Percentiles rank a stretch among this genome's conserved stretches.
Conservation (phyloP, 2,888 invertebrate genomes). For the Ochropleura plecta region DNA sequence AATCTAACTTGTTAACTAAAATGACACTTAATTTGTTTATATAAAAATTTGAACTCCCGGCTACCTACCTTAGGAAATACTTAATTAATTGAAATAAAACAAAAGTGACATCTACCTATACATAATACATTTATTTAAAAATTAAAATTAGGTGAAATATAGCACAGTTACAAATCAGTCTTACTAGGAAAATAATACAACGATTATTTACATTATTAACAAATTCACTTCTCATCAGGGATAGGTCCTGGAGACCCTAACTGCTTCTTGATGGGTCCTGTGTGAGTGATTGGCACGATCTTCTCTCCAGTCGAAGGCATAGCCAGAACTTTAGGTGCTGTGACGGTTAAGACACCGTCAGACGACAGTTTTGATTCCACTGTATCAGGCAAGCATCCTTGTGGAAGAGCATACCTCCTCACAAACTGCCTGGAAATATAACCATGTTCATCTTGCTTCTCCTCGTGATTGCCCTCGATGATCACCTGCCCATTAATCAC, state of each 20-base stretch:
- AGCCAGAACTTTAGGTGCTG: slow-evolving; percentile 91
- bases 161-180: slow-evolving; percentile 74
- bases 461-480: slow-evolving; percentile 95
- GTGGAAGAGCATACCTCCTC: slow-evolving; percentile 93
- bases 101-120: background rate
- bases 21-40: background rate
- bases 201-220: slow-evolving; percentile 41
- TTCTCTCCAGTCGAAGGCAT: slow-evolving; percentile 88
- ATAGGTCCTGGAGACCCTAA: slow-evolving; percentile 63
- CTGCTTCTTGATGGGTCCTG: slow-evolving; percentile 89
- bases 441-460: slow-evolving; percentile 93
- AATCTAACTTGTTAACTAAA: background rate
- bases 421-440: slow-evolving; percentile 93
- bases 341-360: slow-evolving; percentile 94
- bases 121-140: slow-evolving; percentile 49
- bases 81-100: slow-evolving; percentile 20
- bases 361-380: slow-evolving; percentile 94
- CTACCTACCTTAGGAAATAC: background rate
- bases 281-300: slow-evolving; percentile 91
- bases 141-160: slow-evolving; percentile 43
- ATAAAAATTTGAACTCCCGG: background rate
- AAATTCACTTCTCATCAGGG: slow-evolving; percentile 33
- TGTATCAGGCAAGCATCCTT: slow-evolving; percentile 93
- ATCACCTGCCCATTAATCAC: slow-evolving; percentile 92
- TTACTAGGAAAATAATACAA: slow-evolving; percentile 63